Base-by-base conservation (phyloP, 2,888 invertebrate genomes). In the Cyrtodaria siliqua region DNA sequence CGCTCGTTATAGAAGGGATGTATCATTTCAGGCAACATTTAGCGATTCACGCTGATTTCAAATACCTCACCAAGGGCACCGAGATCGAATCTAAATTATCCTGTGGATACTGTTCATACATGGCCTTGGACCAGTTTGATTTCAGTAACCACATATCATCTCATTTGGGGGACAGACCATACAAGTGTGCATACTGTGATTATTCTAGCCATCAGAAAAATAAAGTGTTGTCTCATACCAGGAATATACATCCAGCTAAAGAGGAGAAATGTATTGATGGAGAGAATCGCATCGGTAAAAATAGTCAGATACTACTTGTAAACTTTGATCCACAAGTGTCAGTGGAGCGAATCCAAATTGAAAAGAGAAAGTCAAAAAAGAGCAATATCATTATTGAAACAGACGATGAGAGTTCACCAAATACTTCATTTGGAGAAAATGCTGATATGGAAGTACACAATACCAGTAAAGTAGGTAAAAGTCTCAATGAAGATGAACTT, bases 31-130 rank as follows among this genome's bases (percentile, higher is more conserved):
- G 88, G 6, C 79, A 85, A 18, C 88, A 88, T 59, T 63, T 87
- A 26, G 76, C 87, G 16, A 55, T 42, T 4, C 88, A 88, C 52
- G 63, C 73, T 29, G 80, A 80, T 29, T 87, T 83, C 60, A 73
- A 62, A 9, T 61, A 84, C 40, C 72, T 84, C 20, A 69, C 77
- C 23, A 75, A 62, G 20, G 83, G 82, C n/a, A 38, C 75, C 0
- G 67, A 77, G 38, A 69, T 70, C 9, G 82, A 84, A 24, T 82
- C 85, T 2, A 80, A 83, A 24, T 63, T 85, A 44, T 79, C 83
- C 49, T 89, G 89, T 74, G 85, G 87, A 0, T 86, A 83, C 67
- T 89, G 89, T 70, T 64, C 79, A 0, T 89, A 84, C 29, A 57
- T 83, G 23, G 83, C 85, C 6, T 50, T 60, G 1, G 77, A 81